phyloP scores from a whole-genome alignment of 2,888 invertebrate species.

The Operophtera brumata region DNA sequence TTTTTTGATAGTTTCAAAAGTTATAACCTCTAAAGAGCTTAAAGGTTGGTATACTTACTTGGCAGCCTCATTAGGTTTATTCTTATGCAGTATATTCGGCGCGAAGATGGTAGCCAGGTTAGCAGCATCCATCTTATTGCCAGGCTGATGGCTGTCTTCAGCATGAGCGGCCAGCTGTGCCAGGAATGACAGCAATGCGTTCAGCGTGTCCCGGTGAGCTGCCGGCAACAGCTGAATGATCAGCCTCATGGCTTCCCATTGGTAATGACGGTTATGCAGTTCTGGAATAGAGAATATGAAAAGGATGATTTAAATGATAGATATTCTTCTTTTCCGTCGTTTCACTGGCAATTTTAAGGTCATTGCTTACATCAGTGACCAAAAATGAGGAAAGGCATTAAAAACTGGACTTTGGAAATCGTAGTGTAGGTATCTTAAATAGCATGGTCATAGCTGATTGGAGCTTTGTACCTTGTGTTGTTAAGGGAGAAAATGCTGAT shows the following conservation, averaged over 20 bases:
- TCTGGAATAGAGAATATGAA: slow-evolving; percentile 70
- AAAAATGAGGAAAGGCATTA: too few relatives aligned
- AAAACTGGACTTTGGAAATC: too few relatives aligned
- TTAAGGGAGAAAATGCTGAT: too few relatives aligned
- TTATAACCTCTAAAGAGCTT: too few relatives aligned
- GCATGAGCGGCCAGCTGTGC: slow-evolving; percentile 87
- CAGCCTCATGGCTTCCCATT: slow-evolving; percentile 91
- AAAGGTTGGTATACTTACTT: slow-evolving; percentile 57
- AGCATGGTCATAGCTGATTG: too few relatives aligned
- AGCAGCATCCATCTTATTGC: slow-evolving; percentile 96
- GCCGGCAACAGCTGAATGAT: slow-evolving; percentile 92
- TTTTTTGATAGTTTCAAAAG: too few relatives aligned
- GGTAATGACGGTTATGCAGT: slow-evolving; percentile 90
- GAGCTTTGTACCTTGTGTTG: too few relatives aligned
- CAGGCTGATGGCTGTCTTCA: slow-evolving; percentile 83
- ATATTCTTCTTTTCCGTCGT: too few relatives aligned
- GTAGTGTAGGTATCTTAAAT: too few relatives aligned
- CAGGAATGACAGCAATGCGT: slow-evolving; percentile 90
- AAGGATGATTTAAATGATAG: too few relatives aligned
- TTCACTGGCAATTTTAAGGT: too few relatives aligned
- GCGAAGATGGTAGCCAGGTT: slow-evolving; percentile 97
- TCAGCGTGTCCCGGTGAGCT: slow-evolving; percentile 94
- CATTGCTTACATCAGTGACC: too few relatives aligned
- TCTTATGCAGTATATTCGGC: slow-evolving; percentile 93
- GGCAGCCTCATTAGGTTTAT: slow-evolving; percentile 82